These are phyloP conservation scores for Piaya cayana DNA, from an alignment of 2,113 vertebrate genomes.

Conservation along the genomic window DNA sequence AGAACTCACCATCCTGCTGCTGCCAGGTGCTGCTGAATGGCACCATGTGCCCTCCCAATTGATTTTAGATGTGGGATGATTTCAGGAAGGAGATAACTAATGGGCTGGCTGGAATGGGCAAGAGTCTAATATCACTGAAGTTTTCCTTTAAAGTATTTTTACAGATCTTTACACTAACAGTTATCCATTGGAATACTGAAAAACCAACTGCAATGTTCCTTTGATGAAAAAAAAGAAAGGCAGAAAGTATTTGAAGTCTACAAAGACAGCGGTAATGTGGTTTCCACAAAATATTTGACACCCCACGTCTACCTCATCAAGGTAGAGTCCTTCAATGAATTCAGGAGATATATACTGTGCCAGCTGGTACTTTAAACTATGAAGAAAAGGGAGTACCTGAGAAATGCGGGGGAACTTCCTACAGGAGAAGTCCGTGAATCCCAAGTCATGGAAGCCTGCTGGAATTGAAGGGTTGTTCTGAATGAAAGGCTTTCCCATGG, in stretches of 20 bases:
- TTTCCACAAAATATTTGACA: neutral
- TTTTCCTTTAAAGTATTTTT: neutral
- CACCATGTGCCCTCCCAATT: neutral
- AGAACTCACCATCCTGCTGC: too few relatives aligned
- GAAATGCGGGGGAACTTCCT: constrained; percentile 94
- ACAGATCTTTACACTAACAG: neutral
- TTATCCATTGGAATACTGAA: neutral
- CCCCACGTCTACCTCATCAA: neutral
- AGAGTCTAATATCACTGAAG: neutral
- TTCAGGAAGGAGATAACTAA: neutral
- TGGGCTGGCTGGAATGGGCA: neutral
- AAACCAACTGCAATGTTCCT: neutral
- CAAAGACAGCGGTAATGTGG: neutral
- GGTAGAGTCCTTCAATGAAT: neutral
- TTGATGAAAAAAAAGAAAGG: neutral
- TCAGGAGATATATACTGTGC: neutral
- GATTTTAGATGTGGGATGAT: neutral
- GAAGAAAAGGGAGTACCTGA: constrained; percentile 79
- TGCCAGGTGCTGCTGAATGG: too few relatives aligned
- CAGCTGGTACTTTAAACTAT: neutral
- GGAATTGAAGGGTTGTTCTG: constrained; percentile 98
- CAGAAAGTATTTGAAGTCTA: neutral
- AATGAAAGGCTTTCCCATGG: constrained; percentile 91
- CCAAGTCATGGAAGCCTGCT: constrained; percentile 94
- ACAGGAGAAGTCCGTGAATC: constrained; percentile 98